A percentile compares a stretch with the other conserved stretches of the same genome.
Evolutionary conservation across 2,888 invertebrate species (phyloP).

Genomic region (Luperina nickerlii): DNA sequence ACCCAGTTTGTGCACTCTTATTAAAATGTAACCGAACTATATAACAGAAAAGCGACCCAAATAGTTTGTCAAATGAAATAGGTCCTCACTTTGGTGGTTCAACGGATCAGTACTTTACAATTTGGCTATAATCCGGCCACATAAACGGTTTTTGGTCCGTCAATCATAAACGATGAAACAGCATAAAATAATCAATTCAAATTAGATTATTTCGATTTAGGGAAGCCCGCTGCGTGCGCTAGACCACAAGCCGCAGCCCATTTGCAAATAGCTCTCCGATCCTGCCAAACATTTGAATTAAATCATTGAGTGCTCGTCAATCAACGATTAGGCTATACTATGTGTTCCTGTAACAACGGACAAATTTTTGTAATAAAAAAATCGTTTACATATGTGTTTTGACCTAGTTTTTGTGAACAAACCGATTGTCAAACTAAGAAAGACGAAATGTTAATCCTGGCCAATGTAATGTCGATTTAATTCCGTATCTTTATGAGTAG

Average conservation of each 20-base stretch:
- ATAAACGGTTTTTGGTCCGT: conserved; percentile 32
- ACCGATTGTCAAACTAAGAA: neutral
- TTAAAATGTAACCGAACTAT: conserved; percentile 1
- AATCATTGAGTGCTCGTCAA: conserved; percentile 57
- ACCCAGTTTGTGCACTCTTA: neutral
- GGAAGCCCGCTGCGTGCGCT: conserved; percentile 49
- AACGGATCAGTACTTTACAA: conserved; percentile 19
- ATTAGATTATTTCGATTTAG: conserved; percentile 68
- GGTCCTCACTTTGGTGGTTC: neutral
- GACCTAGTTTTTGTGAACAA: neutral
- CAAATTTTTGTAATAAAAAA: neutral
- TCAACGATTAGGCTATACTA: conserved; percentile 43
- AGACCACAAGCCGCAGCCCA: conserved; percentile 70
- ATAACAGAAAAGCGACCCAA: conserved; percentile 3
- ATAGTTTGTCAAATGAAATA: conserved; percentile 14
- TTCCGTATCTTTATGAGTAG: neutral
- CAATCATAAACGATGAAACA: conserved; percentile 48
- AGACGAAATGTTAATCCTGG: neutral
- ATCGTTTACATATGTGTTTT: neutral
- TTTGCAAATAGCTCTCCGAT: conserved; percentile 66
- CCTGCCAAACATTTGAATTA: conserved; percentile 65
- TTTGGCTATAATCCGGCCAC: conserved; percentile 35
- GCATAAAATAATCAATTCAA: conserved; percentile 65
- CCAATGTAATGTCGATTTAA: neutral
- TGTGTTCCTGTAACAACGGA: conserved; percentile 13